These are phyloP conservation scores for Euwallacea fornicatus DNA, from an alignment of 1,140 invertebrate species.

Conservation along the genomic window DNA sequence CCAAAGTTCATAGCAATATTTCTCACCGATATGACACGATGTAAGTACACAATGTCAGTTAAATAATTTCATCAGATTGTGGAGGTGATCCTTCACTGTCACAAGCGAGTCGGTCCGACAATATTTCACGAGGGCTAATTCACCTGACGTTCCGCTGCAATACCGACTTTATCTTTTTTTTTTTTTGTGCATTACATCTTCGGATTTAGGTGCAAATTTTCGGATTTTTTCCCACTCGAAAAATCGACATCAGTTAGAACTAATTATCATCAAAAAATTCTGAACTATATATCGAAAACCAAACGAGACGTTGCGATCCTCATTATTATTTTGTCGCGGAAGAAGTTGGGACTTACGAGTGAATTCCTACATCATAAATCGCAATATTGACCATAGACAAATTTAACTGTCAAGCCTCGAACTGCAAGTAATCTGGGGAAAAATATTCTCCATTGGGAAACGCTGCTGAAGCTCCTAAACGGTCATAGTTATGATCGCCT, in stretches of 20 bases:
- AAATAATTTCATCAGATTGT: slow-evolving; percentile 47
- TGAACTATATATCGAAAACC: too few species aligned
- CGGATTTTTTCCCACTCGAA: too few species aligned
- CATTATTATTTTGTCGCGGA: too few species aligned
- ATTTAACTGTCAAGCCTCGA: background rate
- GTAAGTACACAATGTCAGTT: slow-evolving; percentile 32
- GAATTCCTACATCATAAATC: too few species aligned
- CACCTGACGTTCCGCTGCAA: slow-evolving; percentile 43
- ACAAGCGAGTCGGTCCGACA: slow-evolving; percentile 30
- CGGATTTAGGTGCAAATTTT: too few species aligned
- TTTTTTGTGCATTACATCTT: slow-evolving; percentile 7
- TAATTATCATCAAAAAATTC: too few species aligned
- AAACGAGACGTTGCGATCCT: too few species aligned
- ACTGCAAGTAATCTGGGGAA: background rate
- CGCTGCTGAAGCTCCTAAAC: slow-evolving; percentile 12
- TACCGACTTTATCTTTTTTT: slow-evolving; percentile 41
- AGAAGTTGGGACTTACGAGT: too few species aligned
- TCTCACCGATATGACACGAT: slow-evolving; percentile 15
- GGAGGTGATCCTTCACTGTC: slow-evolving; percentile 44
- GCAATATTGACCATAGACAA: too few species aligned
- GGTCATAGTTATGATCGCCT: slow-evolving; percentile 24
- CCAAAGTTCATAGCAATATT: background rate
- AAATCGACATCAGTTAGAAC: too few species aligned
- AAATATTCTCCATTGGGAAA: slow-evolving; percentile 14
- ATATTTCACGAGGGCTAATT: slow-evolving; percentile 47